Percentiles rank a stretch among this genome's conserved stretches.
These are phyloP conservation scores for Trinectes maculatus DNA, from an alignment of 2,113 vertebrate genomes.

Conservation along the genomic window DNA sequence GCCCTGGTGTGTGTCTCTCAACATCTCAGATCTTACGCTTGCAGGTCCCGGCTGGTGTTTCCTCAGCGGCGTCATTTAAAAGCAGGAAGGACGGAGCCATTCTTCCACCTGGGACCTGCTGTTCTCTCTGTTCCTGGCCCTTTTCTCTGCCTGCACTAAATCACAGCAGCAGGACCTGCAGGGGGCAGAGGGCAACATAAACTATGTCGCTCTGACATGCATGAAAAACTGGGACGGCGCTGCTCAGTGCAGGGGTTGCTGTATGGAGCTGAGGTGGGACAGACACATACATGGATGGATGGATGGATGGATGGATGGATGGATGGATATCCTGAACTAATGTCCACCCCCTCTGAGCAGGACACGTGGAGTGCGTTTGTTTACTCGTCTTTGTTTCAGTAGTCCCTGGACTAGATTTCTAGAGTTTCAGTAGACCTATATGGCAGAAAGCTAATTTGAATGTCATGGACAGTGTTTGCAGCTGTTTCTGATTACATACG, in stretches of 20 bases:
- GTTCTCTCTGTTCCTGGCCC: background rate
- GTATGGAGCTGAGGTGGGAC: conserved; percentile 16
- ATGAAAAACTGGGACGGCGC: conserved; percentile 34
- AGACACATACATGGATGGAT: conserved; percentile 31
- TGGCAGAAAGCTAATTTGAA: background rate
- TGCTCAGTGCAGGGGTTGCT: conserved; percentile 22
- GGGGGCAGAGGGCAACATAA: conserved; percentile 68
- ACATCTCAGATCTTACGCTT: conserved; percentile 18
- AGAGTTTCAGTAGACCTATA: conserved; percentile 6
- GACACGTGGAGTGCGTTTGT: conserved; percentile 23
- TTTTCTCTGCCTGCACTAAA: conserved; percentile 54
- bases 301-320: conserved; percentile 15
- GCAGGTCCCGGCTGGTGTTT: conserved; percentile 36
- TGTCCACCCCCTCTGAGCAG: background rate
- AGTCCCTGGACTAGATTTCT: conserved; percentile 6
- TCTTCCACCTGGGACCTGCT: conserved; percentile 14
- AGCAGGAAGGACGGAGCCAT: conserved; percentile 55
- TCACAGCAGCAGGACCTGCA: conserved; percentile 56
- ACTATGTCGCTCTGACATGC: conserved; percentile 47
- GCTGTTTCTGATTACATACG: background rate
- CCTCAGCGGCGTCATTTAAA: conserved; percentile 44
- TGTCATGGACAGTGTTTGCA: background rate
- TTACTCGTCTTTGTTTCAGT: background rate
- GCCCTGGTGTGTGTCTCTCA: conserved; percentile 22
- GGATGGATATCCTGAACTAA: conserved; percentile 43